phyloP scores from a whole-genome alignment of 2,113 vertebrate species.

The Apeltes quadracus region DNA sequence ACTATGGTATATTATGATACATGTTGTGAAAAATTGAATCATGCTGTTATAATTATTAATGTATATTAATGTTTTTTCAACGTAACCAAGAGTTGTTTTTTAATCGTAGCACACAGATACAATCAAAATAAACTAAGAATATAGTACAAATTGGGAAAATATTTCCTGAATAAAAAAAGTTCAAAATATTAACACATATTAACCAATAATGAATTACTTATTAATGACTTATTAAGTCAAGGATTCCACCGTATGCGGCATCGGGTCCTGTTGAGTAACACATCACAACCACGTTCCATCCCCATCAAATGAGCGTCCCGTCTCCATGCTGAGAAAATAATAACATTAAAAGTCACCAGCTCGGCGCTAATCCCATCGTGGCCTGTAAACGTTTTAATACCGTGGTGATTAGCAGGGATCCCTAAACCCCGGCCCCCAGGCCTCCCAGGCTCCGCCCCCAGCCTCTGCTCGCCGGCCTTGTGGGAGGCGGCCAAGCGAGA shows the following conservation, averaged over 20 bases:
- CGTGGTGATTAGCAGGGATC: conserved; percentile 64
- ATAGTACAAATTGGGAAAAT: background rate
- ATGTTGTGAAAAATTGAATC: background rate
- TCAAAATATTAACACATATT: background rate
- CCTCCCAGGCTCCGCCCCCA: conserved; percentile 38
- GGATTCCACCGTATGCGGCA: background rate
- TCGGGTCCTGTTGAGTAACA: conserved; percentile 7
- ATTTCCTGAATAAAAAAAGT: background rate
- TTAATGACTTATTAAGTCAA: background rate
- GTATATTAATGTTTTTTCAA: background rate
- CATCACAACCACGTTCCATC: background rate
- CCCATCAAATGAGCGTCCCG: background rate
- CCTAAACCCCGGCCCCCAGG: conserved; percentile 46
- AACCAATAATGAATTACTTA: background rate
- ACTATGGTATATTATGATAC: no score
- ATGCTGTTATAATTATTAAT: background rate
- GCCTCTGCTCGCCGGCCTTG: conserved; percentile 42
- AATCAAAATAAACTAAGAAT: background rate
- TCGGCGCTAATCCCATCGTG: conserved; percentile 64
- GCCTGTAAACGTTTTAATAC: conserved; percentile 72
- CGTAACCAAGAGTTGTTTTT: background rate
- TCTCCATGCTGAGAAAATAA: conserved; percentile 58
- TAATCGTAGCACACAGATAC: background rate
- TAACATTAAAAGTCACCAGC: conserved; percentile 70
- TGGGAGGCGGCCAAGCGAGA: conserved; percentile 64